These are phyloP conservation scores for Acrocephalus scirpaceus DNA, from an alignment of 2,797 vertebrate genomes.

Conservation along the genomic window DNA sequence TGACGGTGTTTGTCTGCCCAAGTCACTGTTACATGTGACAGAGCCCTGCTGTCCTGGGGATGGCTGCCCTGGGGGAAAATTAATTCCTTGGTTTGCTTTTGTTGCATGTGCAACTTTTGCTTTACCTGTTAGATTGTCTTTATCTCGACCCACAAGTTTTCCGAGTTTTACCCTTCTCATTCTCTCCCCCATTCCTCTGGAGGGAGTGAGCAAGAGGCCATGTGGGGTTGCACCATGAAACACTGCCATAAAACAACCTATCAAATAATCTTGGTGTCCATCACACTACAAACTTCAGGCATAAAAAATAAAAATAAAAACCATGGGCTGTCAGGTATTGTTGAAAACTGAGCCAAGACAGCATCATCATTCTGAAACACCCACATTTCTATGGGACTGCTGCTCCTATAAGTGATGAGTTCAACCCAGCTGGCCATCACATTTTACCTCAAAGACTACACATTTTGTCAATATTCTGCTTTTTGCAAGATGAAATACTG, in stretches of 20 bases:
- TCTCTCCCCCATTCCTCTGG: neutral
- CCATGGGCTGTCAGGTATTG: neutral
- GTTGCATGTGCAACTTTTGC: neutral
- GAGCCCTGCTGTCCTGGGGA: neutral
- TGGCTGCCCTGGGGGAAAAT: neutral
- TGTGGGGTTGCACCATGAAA: neutral
- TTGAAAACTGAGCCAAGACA: neutral
- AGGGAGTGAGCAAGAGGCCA: neutral
- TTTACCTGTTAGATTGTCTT: neutral
- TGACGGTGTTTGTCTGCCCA: neutral
- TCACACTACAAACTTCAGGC: neutral
- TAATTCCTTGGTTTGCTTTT: neutral
- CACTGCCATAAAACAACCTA: neutral
- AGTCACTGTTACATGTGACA: rapidly evolving
- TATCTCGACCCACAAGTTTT: rapidly evolving
- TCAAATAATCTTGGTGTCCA: neutral
- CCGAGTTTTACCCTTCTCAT: neutral
- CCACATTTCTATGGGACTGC: neutral
- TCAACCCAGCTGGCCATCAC: neutral
- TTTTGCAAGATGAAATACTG: neutral
- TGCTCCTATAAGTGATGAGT: neutral
- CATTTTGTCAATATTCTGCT: neutral
- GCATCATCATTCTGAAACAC: neutral
- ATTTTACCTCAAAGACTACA: neutral
- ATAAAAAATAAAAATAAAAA: neutral